Conservation (phyloP, 2,888 invertebrate genomes). For the Rhorus exstirpatorius region DNA sequence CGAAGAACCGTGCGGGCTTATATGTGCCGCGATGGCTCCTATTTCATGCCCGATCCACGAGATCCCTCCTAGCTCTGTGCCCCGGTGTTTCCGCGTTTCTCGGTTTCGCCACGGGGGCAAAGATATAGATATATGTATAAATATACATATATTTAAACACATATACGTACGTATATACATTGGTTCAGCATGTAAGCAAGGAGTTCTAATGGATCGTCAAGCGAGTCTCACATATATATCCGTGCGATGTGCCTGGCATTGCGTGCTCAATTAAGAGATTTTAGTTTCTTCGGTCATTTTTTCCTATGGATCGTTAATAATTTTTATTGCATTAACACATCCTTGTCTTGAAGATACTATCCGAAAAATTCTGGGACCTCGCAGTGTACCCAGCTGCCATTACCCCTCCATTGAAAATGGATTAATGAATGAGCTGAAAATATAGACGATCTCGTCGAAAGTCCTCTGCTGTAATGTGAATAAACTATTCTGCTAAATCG, state of each 20-base stretch:
- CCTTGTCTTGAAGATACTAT: neutral
- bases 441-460: no score
- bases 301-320: constrained; percentile 7
- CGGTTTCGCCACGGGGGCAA: constrained; percentile 64
- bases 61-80: constrained; percentile 61
- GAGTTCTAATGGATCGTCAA: constrained; percentile 62
- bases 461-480: no score
- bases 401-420: no score
- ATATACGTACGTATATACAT: neutral
- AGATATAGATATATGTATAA: neutral
- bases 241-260: constrained; percentile 32
- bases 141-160: constrained; percentile 5
- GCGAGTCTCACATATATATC: constrained; percentile 46
- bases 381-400: no score
- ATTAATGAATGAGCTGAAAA: no score
- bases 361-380: neutral
- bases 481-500: no score
- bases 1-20: constrained; percentile 65
- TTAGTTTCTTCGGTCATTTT: constrained; percentile 18
- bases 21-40: constrained; percentile 75
- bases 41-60: constrained; percentile 74
- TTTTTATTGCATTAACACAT: constrained; percentile 8
- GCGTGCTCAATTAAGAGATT: constrained; percentile 64
- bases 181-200: constrained; percentile 33
- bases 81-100: constrained; percentile 78